These are phyloP conservation scores for Onychomys leucogaster DNA, from an alignment of 2,797 vertebrate genomes.

Conservation along the genomic window DNA sequence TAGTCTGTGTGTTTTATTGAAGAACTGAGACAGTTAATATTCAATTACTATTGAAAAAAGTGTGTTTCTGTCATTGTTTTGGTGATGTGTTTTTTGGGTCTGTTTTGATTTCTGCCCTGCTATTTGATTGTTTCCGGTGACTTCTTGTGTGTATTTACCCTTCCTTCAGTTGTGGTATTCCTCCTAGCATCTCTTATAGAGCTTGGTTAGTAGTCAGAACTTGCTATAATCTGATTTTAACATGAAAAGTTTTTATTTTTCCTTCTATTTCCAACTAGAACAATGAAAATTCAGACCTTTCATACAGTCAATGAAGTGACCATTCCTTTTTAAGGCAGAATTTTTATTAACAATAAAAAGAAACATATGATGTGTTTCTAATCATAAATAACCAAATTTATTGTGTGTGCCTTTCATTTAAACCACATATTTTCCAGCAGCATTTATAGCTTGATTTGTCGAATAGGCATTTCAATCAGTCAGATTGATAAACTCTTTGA, in stretches of 20 bases:
- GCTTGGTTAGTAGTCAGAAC: not conserved
- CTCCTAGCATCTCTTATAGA: too few species aligned
- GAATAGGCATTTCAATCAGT: conserved; percentile 65
- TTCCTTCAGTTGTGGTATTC: too few species aligned
- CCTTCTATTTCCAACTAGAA: not conserved
- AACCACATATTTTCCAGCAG: conserved; percentile 26
- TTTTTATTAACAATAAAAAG: conserved; percentile 66
- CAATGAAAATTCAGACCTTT: conserved; percentile 45
- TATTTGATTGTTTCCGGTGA: not conserved
- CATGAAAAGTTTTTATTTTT: not conserved
- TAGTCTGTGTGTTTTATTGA: not conserved
- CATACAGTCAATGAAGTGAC: conserved; percentile 10
- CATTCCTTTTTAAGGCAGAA: conserved; percentile 41
- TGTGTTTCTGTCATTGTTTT: too few species aligned
- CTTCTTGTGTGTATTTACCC: too few species aligned
- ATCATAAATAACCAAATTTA: conserved; percentile 64
- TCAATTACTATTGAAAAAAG: too few species aligned
- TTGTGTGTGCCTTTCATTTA: conserved; percentile 49
- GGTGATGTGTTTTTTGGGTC: not conserved
- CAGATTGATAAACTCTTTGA: not conserved
- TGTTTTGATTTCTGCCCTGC: not conserved
- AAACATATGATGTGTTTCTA: conserved; percentile 42
- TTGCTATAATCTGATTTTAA: not conserved
- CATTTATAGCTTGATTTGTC: conserved; percentile 63
- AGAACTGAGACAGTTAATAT: not conserved